A percentile compares a stretch with the other conserved stretches of the same genome.
Evolutionary conservation across 2,888 invertebrate species (phyloP).

Genomic region (Epinotia nisella): DNA sequence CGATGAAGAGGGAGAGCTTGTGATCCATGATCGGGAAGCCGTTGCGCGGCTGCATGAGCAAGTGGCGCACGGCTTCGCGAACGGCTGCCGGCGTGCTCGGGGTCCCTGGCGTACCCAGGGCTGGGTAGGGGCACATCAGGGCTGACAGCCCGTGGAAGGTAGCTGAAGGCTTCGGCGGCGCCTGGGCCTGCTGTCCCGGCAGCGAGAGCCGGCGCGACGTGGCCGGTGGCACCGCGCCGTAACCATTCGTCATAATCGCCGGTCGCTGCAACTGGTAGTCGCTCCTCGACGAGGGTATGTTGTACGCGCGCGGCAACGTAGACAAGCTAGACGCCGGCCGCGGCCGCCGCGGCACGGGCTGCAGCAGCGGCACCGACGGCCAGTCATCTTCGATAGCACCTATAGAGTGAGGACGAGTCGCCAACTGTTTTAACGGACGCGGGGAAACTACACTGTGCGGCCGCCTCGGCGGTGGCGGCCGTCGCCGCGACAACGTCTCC

Average conservation of each 20-base stretch:
- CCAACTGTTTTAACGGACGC: conserved; percentile 66
- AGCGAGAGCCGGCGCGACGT: conserved; percentile 83
- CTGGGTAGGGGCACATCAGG: conserved; percentile 63
- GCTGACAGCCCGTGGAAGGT: conserved; percentile 85
- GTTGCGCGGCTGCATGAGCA: conserved; percentile 88
- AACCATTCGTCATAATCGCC: conserved; percentile 80
- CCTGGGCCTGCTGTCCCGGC: conserved; percentile 79
- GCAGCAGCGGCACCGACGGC: conserved; percentile 79
- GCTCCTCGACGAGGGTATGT: conserved; percentile 85
- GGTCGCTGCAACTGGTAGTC: conserved; percentile 86
- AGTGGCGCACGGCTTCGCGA: conserved; percentile 88
- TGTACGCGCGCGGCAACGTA: conserved; percentile 78
- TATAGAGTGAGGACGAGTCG: conserved; percentile 86
- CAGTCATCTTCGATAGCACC: conserved; percentile 80
- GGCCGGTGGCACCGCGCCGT: conserved; percentile 79
- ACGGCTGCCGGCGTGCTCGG: conserved; percentile 87
- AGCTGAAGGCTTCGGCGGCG: conserved; percentile 85
- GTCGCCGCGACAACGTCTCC: conserved; percentile 48
- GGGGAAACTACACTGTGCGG: conserved; percentile 84
- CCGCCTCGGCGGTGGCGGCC: conserved; percentile 69
- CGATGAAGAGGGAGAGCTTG: conserved; percentile 91
- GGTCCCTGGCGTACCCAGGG: conserved; percentile 73
- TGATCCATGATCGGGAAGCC: conserved; percentile 91
- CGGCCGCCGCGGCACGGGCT: conserved; percentile 83
- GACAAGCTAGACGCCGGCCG: conserved; percentile 75